Percentiles rank a stretch among this genome's conserved stretches.
Evolutionary conservation across 2,888 invertebrate species (phyloP).

Genomic region (Julus scandinavius): DNA sequence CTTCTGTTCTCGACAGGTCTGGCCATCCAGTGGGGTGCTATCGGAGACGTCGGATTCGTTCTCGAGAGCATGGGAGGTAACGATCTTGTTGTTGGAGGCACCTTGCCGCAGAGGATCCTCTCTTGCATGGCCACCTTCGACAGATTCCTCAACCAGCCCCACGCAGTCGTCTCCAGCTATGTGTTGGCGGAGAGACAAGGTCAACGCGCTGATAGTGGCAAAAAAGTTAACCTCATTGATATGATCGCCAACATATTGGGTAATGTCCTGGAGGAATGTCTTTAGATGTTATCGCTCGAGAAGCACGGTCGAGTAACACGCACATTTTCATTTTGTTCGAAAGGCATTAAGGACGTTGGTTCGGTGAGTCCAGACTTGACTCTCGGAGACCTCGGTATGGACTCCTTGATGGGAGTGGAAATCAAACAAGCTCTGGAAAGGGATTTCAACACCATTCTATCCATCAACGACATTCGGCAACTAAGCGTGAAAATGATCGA

Average conservation of each 20-base stretch:
- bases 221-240: conserved; percentile 76
- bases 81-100: conserved; percentile 92
- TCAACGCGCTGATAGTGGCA: conserved; percentile 70
- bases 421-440: conserved; percentile 96
- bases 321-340: too few species aligned
- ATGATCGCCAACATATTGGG: conserved; percentile 90
- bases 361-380: conserved; percentile 80
- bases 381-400: conserved; percentile 95
- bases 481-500: conserved; percentile 82
- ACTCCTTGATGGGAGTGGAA: conserved; percentile 98
- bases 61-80: conserved; percentile 87
- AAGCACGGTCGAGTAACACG: too few species aligned
- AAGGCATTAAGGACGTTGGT: conserved; percentile 86
- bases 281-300: conserved; percentile 56
- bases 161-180: conserved; percentile 84
- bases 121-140: conserved; percentile 92
- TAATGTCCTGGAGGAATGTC: conserved; percentile 60
- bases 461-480: conserved; percentile 89
- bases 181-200: conserved; percentile 87
- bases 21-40: conserved; percentile 99
- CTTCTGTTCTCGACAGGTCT: conserved; percentile 67
- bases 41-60: conserved; percentile 96
- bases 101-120: conserved; percentile 93
- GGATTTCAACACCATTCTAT: conserved; percentile 88
- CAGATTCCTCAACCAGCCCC: conserved; percentile 87